Conservation (phyloP, 2,113 vertebrate genomes). For the Australoheros scitulus region DNA sequence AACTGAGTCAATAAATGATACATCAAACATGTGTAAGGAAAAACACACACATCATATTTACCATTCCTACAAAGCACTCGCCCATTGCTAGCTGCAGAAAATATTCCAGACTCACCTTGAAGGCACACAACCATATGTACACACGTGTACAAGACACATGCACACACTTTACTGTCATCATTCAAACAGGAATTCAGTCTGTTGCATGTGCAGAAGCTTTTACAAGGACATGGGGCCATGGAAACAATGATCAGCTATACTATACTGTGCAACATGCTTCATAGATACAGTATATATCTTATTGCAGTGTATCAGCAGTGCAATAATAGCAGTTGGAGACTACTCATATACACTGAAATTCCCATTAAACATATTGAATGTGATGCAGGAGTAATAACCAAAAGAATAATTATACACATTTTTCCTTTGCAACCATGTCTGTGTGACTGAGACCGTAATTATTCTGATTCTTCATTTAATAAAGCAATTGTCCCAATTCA, state of each 20-base stretch:
- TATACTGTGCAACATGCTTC: not conserved
- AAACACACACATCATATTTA: slow-evolving; percentile 29
- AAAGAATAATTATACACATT: not conserved
- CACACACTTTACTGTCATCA: not conserved
- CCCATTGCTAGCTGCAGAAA: not conserved
- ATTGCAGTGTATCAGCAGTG: not conserved
- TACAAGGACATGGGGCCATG: not conserved
- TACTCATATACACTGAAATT: not conserved
- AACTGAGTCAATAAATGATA: slow-evolving; percentile 11
- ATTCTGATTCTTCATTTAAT: not conserved
- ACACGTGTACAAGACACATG: not conserved
- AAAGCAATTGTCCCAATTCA: not conserved
- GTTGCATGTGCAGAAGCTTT: not conserved
- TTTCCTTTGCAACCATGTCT: too few species aligned
- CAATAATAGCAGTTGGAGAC: not conserved
- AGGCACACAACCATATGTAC: slow-evolving; percentile 29
- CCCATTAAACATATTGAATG: not conserved
- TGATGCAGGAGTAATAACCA: not conserved
- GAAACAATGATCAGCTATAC: not conserved
- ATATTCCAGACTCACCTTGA: slow-evolving; percentile 43
- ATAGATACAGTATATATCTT: not conserved
- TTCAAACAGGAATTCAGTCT: not conserved
- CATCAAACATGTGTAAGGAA: not conserved
- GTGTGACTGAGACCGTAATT: not conserved
- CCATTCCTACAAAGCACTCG: slow-evolving; percentile 19